Base-by-base conservation (phyloP, 2,888 invertebrate genomes). In the Drosophila falleni region DNA sequence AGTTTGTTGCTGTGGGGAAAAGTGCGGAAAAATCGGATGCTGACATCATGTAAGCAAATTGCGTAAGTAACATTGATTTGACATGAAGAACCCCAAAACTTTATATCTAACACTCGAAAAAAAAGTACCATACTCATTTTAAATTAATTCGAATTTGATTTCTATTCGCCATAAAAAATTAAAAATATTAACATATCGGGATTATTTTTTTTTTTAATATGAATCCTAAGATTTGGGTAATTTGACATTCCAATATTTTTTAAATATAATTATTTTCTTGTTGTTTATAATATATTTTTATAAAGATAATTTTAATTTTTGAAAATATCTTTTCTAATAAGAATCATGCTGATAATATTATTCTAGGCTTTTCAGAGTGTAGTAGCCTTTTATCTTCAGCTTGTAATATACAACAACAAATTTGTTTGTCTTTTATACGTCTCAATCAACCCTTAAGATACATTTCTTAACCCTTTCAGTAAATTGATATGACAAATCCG, bases 1-100 rank as follows among this genome's bases (percentile, higher is more conserved):
- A 41, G 13, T 19, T 42, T 42, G 16, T 19, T 19, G 54, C n/a
- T 42, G 26, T 50, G n/a, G 23, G 47, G n/a, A 35, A 42, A 19
- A 44, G 37, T 11, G 37, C 8, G 44, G 31, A 13, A 15, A 47
- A 63, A 44, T 26, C 71, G 71, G 62, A 42, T 58, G 81, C 85
- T 89, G 87, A 89, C 89, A 88, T 87, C 89, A 87, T 87, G 78
- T 89, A 75, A 61, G 72, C 68, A 88, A 84, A 88, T 82, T 84
- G 88, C 78, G 83, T 87, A 88, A 88, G 82, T 73, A 71, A 83
- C 87, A 90, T 84, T 89, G 88, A 91, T 90, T 91, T 86, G 87
- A 83, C 81, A 85, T 88, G 88, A 78, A 58, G 59, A n/a, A 41
- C 46, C n/a, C 35, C 41, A 39, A 15, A n/a, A 16, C 16, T 16